A percentile compares a stretch with the other conserved stretches of the same genome.
Evolutionary conservation across 2,113 vertebrate species (phyloP).

Genomic region (Tricholaema leucomelas): DNA sequence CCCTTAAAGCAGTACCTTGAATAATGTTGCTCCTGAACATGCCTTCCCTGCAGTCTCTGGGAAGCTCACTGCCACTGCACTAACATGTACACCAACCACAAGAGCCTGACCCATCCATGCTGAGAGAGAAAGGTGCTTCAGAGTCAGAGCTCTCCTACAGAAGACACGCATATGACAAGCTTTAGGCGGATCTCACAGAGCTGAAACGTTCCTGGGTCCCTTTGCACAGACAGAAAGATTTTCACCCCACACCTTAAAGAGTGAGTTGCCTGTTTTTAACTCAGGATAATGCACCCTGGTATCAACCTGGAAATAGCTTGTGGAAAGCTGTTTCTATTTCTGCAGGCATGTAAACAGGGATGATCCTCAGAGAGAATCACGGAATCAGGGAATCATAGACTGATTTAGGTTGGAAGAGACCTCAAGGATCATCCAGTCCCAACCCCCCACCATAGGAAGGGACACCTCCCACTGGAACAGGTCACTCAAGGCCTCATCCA

Average conservation of each 20-base stretch:
- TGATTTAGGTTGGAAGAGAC: no score
- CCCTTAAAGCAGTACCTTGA: neutral
- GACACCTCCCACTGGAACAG: no score
- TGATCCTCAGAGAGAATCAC: no score
- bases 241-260: neutral
- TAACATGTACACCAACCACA: fast-evolving
- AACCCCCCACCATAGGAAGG: no score
- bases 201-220: neutral
- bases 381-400: no score
- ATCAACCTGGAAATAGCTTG: neutral
- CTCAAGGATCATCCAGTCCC: no score
- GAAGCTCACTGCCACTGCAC: neutral
- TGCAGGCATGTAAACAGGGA: neutral
- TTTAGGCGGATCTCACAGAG: neutral
- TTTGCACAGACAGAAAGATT: neutral
- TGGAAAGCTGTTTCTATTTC: neutral
- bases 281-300: neutral
- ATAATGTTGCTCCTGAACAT: neutral
- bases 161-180: neutral
- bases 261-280: neutral
- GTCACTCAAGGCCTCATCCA: no score
- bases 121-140: neutral
- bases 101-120: neutral
- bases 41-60: neutral
- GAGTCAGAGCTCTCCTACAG: neutral